Evolutionary conservation across 2,797 vertebrate genomes (phyloP).

Genomic region (Eulemur coronatus): DNA sequence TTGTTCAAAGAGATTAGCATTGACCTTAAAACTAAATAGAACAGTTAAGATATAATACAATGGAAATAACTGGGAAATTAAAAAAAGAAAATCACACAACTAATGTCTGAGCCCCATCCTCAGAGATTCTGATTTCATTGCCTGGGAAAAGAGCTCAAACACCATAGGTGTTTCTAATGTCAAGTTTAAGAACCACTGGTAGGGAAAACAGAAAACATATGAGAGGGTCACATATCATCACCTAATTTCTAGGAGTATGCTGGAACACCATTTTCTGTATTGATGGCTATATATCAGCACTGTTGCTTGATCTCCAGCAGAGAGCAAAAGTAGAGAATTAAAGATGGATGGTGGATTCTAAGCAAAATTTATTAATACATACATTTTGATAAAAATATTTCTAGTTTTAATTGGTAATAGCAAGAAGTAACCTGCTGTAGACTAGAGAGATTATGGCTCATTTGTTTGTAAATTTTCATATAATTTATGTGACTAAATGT

Average conservation of each 20-base stretch:
- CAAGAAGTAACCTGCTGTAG: neutral
- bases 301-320: neutral
- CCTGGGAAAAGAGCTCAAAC: neutral
- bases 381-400: neutral
- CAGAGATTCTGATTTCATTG: neutral
- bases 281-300: neutral
- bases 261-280: neutral
- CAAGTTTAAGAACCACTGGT: neutral
- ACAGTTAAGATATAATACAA: neutral
- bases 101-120: neutral
- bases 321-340: slow-evolving; percentile 22
- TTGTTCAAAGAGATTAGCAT: neutral
- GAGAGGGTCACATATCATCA: neutral
- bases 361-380: neutral
- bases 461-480: slow-evolving; percentile 45
- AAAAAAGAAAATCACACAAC: neutral
- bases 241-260: neutral
- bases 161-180: neutral
- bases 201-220: neutral
- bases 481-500: slow-evolving; percentile 35
- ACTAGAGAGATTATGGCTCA: neutral
- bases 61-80: neutral
- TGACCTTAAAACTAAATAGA: slow-evolving; percentile 14
- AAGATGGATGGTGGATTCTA: neutral
- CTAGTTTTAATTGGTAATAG: neutral